These are phyloP conservation scores for Amblyornis subalaris DNA, from an alignment of 2,113 vertebrate species.

Conservation along the genomic window DNA sequence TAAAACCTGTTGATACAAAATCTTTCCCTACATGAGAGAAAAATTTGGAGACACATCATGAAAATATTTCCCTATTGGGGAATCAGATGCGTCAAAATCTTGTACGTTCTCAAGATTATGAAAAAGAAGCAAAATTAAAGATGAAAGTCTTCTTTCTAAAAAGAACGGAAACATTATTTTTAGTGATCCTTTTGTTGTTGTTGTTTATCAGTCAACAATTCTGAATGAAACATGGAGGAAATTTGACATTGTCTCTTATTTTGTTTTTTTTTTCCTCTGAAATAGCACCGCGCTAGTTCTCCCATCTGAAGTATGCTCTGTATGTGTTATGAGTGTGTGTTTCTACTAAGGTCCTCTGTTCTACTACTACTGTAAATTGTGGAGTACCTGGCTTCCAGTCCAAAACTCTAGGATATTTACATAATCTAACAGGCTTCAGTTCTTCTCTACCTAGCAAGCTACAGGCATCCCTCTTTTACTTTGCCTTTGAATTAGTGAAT, in stretches of 20 bases:
- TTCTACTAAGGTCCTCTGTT: not conserved
- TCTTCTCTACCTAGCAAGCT: not conserved
- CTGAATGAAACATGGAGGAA: not conserved
- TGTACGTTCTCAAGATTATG: not conserved
- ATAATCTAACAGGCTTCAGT: not conserved
- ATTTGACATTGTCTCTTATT: not conserved
- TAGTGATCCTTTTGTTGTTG: not conserved
- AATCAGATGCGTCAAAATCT: not conserved
- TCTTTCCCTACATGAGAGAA: not conserved
- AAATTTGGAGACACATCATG: not conserved
- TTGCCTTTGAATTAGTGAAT: not conserved
- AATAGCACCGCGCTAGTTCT: not conserved
- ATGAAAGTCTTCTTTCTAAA: not conserved
- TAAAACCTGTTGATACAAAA: not conserved
- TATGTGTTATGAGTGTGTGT: not conserved
- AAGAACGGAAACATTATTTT: not conserved
- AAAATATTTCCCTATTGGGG: not conserved
- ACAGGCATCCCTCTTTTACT: not conserved
- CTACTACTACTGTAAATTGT: not conserved
- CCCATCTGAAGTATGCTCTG: not conserved
- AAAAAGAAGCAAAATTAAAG: not conserved
- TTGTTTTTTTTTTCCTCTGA: not conserved
- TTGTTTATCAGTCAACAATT: not conserved
- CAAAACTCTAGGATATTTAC: not conserved
- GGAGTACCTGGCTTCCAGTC: not conserved